Base-by-base conservation (phyloP, 2,113 vertebrate genomes). In the Ictalurus furcatus region DNA sequence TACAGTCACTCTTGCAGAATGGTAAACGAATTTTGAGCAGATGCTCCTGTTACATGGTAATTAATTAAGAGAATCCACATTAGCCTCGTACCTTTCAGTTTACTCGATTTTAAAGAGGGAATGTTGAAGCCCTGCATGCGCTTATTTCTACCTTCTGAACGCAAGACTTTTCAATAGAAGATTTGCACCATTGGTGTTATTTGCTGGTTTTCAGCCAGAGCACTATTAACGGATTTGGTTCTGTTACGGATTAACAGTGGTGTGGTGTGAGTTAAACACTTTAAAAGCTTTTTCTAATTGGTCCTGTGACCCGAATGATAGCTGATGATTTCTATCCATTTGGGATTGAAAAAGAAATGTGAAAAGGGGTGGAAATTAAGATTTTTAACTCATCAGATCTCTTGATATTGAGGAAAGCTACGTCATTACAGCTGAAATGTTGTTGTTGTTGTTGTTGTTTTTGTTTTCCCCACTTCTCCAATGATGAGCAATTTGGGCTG, bases 21-120 rank as follows among this genome's bases (percentile, higher is more conserved):
- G 48, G n/a, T 69, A 34, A 69, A 54, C 73, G 7, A 12, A 83
- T 88, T n/a, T 23, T 28, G 63, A 88, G 79, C 79, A 73, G 52
- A 40, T 83, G 63, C 63, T 71, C 52, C 58, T 37, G 65, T 88
- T 82, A 4, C n/a, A 81, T 37, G 21, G 25, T 34, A 56, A 19
- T 56, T 58, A 37, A 82, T 58, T 67, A 54, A 13, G 40, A 54
- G 44, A 34, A 87, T 37, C 37, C 61, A 67, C 54, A 76, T 25
- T n/a, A 74, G 30, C 69, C 83, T 17, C 17, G 23, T 44, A 52
- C 63, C 8, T 65, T 54, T 40, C 3, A 7, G 12, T 23, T 73
- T 37, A 63, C 9, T 52, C 23, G 54, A 16, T 86, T 83, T 76
- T 34, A 6, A 11, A 65, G n/a, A 6, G n/a, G 30, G 56, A 58